Base-by-base conservation (phyloP, 2,888 invertebrate genomes). In the Drosophila paramelanica region DNA sequence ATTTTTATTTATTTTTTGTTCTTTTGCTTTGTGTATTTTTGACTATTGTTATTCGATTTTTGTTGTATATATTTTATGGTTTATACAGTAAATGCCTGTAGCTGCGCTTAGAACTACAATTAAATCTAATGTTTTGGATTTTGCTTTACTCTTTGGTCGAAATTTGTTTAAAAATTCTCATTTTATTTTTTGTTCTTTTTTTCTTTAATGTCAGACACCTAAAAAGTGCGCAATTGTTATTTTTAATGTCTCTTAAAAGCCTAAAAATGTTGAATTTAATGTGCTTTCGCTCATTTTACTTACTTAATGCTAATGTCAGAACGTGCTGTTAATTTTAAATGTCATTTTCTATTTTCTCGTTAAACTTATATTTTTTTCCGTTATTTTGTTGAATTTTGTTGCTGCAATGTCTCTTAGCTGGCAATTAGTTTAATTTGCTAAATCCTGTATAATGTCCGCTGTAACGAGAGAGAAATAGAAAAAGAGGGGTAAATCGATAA, bases 361-460 rank as follows among this genome's bases (percentile, higher is more conserved):
- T 31, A 39, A 47, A 10, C 39, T 5, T 36, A 13, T 17, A n/a
- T 14, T 41, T 57, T 66, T 11, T 11, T 56, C 47, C n/a, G 10
- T 33, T 23, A n/a, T 38, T 51, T 45, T 45, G n/a, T 43, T 41
- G n/a, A 5, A 31, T 42, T 41, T 42, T 67, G 50, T 23, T 76
- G 46, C 43, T 59, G 65, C 25, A 52, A 46, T 73, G 67, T 68
- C 71, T 61, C 67, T 67, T 68, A 59, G 73, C 77, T 81, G 72
- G 79, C 85, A 85, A 85, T 85, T 84, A 77, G 84, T 82, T 88
- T 88, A 88, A 89, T 90, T 89, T 80, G 88, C 87, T 80, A 90
- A 88, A 87, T 89, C 90, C 88, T 90, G 90, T 89, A 90, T 90
- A 74, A 89, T 89, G 77, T 89, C 90, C 78, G 89, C 89, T 90